Conservation (phyloP, 2,888 invertebrate genomes). For the Diachrysia chrysitis region DNA sequence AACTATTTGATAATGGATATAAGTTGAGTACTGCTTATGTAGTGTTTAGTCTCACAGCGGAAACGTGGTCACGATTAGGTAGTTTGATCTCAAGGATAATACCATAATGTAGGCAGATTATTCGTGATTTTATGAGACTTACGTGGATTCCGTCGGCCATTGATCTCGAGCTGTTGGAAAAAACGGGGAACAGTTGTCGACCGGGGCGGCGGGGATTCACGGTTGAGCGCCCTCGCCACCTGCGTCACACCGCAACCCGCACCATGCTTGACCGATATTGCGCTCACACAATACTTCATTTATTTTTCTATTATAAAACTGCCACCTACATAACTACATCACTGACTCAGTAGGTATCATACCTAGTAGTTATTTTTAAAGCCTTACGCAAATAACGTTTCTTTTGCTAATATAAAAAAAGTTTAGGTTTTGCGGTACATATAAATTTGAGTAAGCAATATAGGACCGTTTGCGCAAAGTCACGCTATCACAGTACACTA, state of each 20-base stretch:
- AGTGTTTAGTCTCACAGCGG: conserved; percentile 51
- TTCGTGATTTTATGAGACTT: conserved; percentile 60
- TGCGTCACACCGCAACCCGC: conserved; percentile 68
- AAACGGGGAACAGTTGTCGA: conserved; percentile 84
- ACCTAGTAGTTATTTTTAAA: no score
- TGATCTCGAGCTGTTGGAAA: conserved; percentile 80
- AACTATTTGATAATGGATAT: conserved; percentile 44
- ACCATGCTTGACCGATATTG: conserved; percentile 53
- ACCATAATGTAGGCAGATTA: conserved; percentile 58
- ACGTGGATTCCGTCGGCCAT: conserved; percentile 71
- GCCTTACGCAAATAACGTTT: not conserved
- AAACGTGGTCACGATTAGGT: conserved; percentile 57
- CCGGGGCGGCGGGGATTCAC: conserved; percentile 80
- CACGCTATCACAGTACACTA: no score
- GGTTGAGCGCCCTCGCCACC: conserved; percentile 84
- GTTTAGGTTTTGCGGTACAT: not conserved
- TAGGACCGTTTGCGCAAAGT: no score
- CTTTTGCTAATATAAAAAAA: not conserved
- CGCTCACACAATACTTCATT: conserved; percentile 31
- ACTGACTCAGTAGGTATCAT: no score
- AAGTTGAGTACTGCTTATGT: conserved; percentile 51
- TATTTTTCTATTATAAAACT: conserved; percentile 38
- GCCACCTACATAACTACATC: conserved; percentile 32
- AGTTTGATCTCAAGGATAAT: conserved; percentile 61
- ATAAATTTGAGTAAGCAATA: not conserved